These are phyloP conservation scores for Siphamia tubifer DNA, from an alignment of 2,113 vertebrate genomes.

Conservation along the genomic window DNA sequence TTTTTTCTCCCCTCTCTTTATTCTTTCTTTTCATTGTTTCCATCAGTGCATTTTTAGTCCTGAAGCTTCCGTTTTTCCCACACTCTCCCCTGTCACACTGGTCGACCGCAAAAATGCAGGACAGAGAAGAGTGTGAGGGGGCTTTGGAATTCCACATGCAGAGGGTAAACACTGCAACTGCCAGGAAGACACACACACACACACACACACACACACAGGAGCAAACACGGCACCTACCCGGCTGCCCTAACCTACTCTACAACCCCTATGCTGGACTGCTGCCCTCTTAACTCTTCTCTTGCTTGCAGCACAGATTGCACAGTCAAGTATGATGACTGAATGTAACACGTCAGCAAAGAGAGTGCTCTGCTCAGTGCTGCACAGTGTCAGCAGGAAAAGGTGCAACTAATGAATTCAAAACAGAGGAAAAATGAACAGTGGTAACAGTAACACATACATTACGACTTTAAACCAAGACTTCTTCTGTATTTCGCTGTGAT, in stretches of 20 bases:
- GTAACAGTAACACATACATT: neutral
- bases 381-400: neutral
- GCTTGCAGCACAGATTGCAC: neutral
- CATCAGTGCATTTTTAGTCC: conserved; percentile 89
- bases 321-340: conserved; percentile 11
- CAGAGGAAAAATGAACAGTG: conserved; percentile 1
- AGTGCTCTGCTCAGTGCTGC: neutral
- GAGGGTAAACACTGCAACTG: conserved; percentile 85
- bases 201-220: conserved; percentile 53
- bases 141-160: conserved; percentile 88
- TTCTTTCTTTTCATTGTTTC: conserved; percentile 83
- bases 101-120: conserved; percentile 95
- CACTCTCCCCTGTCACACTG: conserved; percentile 95
- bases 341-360: conserved; percentile 34
- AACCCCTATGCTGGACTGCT: conserved; percentile 15
- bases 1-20: conserved; percentile 57
- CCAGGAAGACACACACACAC: conserved; percentile 80
- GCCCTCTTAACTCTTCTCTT: conserved; percentile 48
- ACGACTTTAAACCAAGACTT: neutral
- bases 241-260: conserved; percentile 58
- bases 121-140: conserved; percentile 87
- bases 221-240: conserved; percentile 77
- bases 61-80: conserved; percentile 97
- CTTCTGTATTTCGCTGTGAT: neutral
- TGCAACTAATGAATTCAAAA: conserved; percentile 6